These are phyloP conservation scores for Steatocranus sp. DNA, from an alignment of 2,797 vertebrate species.

Conservation along the genomic window DNA sequence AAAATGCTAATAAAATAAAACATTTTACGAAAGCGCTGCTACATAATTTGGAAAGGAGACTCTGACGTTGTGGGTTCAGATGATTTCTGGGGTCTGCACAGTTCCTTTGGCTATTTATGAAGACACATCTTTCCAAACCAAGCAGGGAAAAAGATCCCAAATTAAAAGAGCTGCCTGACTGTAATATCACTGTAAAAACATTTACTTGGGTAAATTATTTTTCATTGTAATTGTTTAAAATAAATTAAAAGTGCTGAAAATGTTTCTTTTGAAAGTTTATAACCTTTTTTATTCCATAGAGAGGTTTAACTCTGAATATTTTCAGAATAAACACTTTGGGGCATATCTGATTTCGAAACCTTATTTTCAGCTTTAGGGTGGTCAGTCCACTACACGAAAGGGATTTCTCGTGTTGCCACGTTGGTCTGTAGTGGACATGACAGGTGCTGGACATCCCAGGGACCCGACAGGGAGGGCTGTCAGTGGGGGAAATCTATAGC, in stretches of 20 bases:
- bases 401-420: neutral
- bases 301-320: neutral
- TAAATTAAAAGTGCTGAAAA: neutral
- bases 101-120: neutral
- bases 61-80: conserved; percentile 2
- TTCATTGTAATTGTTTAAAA: neutral
- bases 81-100: conserved; percentile 17
- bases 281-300: neutral
- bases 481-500: neutral
- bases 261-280: neutral
- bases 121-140: conserved; percentile 13
- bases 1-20: conserved; percentile 44
- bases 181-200: neutral
- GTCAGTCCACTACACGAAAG: neutral
- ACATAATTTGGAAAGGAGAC: conserved; percentile 16
- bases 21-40: conserved; percentile 49
- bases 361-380: neutral
- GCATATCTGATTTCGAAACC: neutral
- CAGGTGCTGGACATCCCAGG: conserved; percentile 28
- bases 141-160: neutral
- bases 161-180: neutral
- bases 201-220: neutral
- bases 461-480: neutral
- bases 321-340: neutral
- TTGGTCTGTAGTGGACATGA: neutral